Conservation (phyloP, 2,888 invertebrate species). For the Keiferia lycopersicella region DNA sequence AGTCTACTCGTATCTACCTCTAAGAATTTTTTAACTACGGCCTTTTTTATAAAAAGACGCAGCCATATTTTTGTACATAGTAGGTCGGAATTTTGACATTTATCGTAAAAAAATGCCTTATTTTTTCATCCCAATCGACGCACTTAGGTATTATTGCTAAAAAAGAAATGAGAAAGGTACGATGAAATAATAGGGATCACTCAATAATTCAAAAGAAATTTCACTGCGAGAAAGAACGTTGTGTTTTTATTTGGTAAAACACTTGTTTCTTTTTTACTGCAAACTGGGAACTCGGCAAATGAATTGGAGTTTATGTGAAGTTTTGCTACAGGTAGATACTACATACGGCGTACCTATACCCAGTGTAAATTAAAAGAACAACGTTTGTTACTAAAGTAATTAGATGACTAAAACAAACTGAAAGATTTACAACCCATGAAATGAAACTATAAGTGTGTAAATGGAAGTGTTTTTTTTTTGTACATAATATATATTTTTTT, state of each 20-base stretch:
- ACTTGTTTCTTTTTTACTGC: constrained; percentile 15
- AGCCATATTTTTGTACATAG: too few species aligned
- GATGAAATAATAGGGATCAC: not conserved
- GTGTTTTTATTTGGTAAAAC: not conserved
- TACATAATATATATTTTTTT: too few species aligned
- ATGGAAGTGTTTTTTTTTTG: too few species aligned
- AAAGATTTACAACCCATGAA: too few species aligned
- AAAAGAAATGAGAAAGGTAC: not conserved
- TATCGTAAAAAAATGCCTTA: not conserved
- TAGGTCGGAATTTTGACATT: not conserved
- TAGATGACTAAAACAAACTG: too few species aligned
- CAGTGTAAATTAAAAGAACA: not conserved
- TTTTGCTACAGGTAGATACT: not conserved
- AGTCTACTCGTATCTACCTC: too few species aligned
- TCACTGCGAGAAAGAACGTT: not conserved
- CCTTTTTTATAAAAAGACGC: too few species aligned
- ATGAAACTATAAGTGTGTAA: too few species aligned
- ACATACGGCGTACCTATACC: not conserved
- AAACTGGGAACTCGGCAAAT: constrained; percentile 23
- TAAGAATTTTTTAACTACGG: not conserved
- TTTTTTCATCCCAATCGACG: not conserved
- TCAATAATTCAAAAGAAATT: constrained; percentile 15
- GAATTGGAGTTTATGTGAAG: constrained; percentile 22
- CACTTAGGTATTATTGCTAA: not conserved
- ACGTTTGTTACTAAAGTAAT: too few species aligned